Percentiles rank a stretch among this genome's conserved stretches.
Evolutionary conservation across 1,140 invertebrate genomes (phyloP).

Genomic region (Odontomachus brunneus): DNA sequence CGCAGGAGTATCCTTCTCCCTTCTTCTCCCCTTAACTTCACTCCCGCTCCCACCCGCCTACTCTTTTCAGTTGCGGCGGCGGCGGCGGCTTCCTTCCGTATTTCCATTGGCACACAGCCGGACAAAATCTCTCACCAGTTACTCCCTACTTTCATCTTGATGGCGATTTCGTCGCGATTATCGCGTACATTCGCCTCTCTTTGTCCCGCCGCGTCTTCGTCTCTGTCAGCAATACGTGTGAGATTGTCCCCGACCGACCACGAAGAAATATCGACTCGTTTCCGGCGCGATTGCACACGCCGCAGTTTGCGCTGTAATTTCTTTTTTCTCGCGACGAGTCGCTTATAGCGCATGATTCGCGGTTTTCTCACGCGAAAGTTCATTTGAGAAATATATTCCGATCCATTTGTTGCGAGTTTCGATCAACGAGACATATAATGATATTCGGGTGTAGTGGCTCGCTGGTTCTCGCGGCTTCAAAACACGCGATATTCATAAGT

Average conservation of each 20-base stretch:
- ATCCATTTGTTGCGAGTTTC: no score
- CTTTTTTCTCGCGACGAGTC: not conserved
- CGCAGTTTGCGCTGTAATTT: constrained; percentile 8
- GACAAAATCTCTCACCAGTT: no score
- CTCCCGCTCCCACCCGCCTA: not conserved
- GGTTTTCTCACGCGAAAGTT: not conserved
- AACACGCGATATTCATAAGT: no score
- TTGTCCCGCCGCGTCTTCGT: constrained; percentile 22
- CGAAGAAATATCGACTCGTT: constrained; percentile 44
- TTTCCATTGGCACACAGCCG: no score
- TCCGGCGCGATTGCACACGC: constrained; percentile 47
- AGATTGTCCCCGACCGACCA: constrained; percentile 14
- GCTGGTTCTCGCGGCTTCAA: no score
- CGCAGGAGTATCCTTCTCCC: not conserved
- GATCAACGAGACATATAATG: no score
- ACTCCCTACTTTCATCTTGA: no score
- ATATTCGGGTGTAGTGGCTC: no score
- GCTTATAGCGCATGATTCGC: not conserved
- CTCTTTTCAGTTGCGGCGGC: no score
- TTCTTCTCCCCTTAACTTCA: not conserved
- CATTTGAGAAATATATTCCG: no score
- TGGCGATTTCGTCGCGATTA: no score
- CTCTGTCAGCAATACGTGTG: constrained; percentile 35
- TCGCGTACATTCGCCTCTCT: not conserved
- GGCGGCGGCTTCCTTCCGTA: no score